Evolutionary conservation across 2,888 invertebrate genomes (phyloP).

Genomic region (Seira sanloemensis): DNA sequence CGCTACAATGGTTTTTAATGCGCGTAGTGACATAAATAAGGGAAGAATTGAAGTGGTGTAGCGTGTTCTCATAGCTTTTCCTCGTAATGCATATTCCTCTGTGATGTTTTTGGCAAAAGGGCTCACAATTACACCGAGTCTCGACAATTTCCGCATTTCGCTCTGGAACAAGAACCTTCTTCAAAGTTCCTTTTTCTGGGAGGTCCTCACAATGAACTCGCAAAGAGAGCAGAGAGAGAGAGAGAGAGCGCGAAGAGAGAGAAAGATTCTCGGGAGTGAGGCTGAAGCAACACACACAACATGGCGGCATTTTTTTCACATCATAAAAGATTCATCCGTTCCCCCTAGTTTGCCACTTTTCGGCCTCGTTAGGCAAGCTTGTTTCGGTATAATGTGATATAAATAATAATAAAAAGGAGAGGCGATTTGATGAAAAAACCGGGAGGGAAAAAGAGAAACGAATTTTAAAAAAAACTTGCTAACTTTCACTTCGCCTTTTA

Average conservation of each 20-base stretch:
- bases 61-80: too few relatives aligned
- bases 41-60: not conserved
- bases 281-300: too few relatives aligned
- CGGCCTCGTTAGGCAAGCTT: not conserved
- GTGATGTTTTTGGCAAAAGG: not conserved
- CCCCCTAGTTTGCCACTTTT: not conserved
- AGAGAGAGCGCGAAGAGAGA: not conserved
- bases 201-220: too few relatives aligned
- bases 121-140: not conserved
- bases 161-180: not conserved
- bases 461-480: not conserved
- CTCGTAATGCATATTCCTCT: not conserved
- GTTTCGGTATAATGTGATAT: not conserved
- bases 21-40: not conserved
- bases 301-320: not conserved
- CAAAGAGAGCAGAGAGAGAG: too few relatives aligned
- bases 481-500: not conserved
- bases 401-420: slow-evolving; percentile 1
- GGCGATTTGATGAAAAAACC: not conserved
- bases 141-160: not conserved
- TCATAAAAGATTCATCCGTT: not conserved
- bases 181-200: too few relatives aligned
- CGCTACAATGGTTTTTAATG: too few relatives aligned
- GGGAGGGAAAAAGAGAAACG: not conserved
- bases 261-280: not conserved